A percentile compares a stretch with the other conserved stretches of the same genome.
Evolutionary conservation across 2,113 vertebrate species (phyloP).

Genomic region (Gobio gobio): DNA sequence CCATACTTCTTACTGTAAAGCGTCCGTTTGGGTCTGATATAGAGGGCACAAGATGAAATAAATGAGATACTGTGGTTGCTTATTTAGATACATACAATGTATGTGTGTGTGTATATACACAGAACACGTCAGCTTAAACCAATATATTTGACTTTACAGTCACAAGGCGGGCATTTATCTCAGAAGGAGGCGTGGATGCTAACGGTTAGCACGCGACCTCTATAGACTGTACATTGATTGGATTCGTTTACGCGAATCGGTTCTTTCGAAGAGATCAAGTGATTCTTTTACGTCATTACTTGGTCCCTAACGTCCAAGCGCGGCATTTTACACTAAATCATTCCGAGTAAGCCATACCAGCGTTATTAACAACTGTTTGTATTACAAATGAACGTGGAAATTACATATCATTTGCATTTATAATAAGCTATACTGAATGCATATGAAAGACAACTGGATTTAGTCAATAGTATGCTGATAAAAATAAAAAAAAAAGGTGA

Average conservation of each 20-base stretch:
- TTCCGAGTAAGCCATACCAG: neutral
- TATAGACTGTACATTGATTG: neutral
- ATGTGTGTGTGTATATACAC: neutral
- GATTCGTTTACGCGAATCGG: slow-evolving; percentile 1
- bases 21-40: slow-evolving; percentile 91
- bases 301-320: neutral
- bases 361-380: neutral
- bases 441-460: too few species aligned
- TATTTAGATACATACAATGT: neutral
- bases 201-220: neutral
- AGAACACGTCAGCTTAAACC: neutral
- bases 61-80: neutral
- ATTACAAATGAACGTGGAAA: neutral
- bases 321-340: neutral
- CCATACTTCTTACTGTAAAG: slow-evolving; percentile 99
- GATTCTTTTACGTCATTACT: neutral
- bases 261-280: neutral
- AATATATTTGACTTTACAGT: neutral
- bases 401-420: too few species aligned
- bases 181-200: slow-evolving; percentile 19
- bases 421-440: too few species aligned
- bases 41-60: neutral
- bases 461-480: too few species aligned
- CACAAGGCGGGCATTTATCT: neutral
- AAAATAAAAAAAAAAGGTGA: neutral